Percentiles rank a stretch among this genome's conserved stretches.
Evolutionary conservation across 2,797 vertebrate genomes (phyloP).

Genomic region (Myoxocephalus aenaeus): DNA sequence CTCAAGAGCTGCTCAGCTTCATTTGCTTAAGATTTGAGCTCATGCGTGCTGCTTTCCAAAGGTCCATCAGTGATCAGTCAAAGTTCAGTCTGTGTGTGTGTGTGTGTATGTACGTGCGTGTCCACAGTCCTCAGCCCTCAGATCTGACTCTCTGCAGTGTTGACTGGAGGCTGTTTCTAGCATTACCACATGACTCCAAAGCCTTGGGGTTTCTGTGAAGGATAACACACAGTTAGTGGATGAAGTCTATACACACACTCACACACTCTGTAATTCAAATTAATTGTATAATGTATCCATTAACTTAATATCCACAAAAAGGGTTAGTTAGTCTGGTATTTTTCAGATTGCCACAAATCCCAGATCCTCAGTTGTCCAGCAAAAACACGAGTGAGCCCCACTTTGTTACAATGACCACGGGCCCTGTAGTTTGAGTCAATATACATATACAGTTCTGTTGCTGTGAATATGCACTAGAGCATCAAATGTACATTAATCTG

Average conservation of each 20-base stretch:
- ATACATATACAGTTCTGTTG: neutral
- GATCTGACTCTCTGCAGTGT: conserved; percentile 81
- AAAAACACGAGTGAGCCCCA: neutral
- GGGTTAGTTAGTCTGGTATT: neutral
- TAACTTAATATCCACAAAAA: neutral
- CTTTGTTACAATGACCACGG: neutral
- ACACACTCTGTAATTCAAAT: neutral
- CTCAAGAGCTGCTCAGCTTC: conserved; percentile 6
- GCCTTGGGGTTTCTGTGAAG: conserved; percentile 86
- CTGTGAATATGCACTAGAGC: neutral
- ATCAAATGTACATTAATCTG: neutral
- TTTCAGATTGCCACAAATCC: neutral
- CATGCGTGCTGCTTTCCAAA: conserved; percentile 37
- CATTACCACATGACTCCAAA: conserved; percentile 88
- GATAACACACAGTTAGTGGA: conserved; percentile 10
- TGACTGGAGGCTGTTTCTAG: conserved; percentile 88
- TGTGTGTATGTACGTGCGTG: conserved; percentile 3
- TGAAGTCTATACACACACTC: neutral
- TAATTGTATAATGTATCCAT: neutral
- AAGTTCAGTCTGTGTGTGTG: conserved; percentile 39
- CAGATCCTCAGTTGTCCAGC: neutral
- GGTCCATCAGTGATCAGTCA: conserved; percentile 43
- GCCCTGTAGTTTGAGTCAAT: neutral
- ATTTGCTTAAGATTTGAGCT: conserved; percentile 3
- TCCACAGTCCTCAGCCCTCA: conserved; percentile 74